Conservation (phyloP, 2,113 vertebrate species). For the Myotis brandtii region DNA sequence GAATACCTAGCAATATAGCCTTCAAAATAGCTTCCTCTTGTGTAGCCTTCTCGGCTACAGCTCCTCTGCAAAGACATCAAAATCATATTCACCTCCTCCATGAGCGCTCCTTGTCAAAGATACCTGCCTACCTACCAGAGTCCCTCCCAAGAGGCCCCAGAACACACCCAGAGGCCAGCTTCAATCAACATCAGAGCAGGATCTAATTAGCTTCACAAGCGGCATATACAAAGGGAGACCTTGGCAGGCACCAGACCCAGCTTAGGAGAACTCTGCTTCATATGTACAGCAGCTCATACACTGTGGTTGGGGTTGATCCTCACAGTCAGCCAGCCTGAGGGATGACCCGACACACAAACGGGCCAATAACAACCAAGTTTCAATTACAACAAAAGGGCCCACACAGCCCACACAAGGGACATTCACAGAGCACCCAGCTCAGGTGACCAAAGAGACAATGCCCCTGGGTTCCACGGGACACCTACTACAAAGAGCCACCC, state of each 20-base stretch:
- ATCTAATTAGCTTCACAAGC: neutral
- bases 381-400: neutral
- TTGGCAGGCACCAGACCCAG: neutral
- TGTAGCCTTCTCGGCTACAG: neutral
- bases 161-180: neutral
- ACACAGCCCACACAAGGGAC: neutral
- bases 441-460: neutral
- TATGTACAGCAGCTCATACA: neutral
- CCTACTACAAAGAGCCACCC: neutral
- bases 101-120: neutral
- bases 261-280: neutral
- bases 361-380: neutral
- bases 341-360: neutral
- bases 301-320: neutral
- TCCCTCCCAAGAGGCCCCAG: neutral
- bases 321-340: neutral
- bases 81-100: neutral
- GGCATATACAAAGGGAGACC: neutral
- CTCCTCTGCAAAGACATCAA: neutral
- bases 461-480: neutral
- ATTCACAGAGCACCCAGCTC: neutral
- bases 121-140: neutral
- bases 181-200: neutral
- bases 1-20: neutral
- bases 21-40: neutral